phyloP scores from a whole-genome alignment of 2,888 invertebrate genomes.

The Patella pellucida region DNA sequence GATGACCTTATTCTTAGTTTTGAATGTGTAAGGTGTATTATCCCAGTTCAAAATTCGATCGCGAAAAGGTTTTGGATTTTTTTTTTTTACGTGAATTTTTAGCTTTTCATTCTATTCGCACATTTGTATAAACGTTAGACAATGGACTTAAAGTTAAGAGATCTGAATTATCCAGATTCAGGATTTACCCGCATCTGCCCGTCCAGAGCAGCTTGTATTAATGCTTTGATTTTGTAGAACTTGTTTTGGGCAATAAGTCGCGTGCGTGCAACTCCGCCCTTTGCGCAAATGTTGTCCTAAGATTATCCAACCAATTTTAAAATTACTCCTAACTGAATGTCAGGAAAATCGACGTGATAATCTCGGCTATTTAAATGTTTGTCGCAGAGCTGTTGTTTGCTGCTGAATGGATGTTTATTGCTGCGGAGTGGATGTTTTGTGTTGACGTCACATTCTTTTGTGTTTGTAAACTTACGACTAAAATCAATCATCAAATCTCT shows the following conservation, averaged over 20 bases:
- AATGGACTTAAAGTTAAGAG: no score
- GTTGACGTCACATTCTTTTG: slow-evolving; percentile 9
- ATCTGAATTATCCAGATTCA: no score
- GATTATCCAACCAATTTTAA: slow-evolving; percentile 3
- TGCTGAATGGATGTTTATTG: slow-evolving; percentile 6
- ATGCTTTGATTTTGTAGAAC: no score
- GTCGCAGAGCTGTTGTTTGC: background rate
- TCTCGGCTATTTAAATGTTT: background rate
- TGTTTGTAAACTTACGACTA: slow-evolving; percentile 2
- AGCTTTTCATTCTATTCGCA: no score
- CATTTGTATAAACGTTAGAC: no score
- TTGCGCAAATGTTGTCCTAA: background rate
- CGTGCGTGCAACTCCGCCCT: background rate
- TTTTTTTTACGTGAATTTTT: no score
- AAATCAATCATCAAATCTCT: background rate
- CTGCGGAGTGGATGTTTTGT: slow-evolving; percentile 8
- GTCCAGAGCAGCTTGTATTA: no score
- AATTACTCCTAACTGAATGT: background rate
- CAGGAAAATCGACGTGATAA: slow-evolving; percentile 5
- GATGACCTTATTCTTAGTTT: no score
- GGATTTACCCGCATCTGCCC: no score
- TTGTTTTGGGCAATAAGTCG: background rate
- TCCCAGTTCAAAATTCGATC: no score
- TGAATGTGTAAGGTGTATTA: no score
- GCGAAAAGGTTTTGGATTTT: no score